Evolutionary conservation across 2,888 invertebrate species (phyloP).

Genomic region (Galerucella calmariensis): DNA sequence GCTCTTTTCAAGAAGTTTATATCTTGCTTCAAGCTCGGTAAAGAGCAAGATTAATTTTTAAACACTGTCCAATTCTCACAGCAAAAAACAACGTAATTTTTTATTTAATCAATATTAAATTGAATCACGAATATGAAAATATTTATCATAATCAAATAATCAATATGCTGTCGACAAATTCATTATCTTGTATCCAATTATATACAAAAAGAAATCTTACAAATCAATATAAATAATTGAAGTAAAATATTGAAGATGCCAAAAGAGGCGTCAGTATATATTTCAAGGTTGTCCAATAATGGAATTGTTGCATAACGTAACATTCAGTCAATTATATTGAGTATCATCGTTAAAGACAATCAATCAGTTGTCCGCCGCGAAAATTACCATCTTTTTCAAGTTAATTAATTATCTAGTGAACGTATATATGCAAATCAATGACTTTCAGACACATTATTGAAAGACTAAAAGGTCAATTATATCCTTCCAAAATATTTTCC

Average conservation of each 20-base stretch:
- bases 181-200: constrained; percentile 1
- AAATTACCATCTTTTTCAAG: constrained; percentile 44
- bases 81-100: not conserved
- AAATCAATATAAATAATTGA: constrained; percentile 8
- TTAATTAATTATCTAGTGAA: constrained; percentile 30
- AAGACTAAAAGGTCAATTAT: not conserved
- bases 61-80: not conserved
- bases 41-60: no score
- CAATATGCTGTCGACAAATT: constrained; percentile 1
- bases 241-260: not conserved
- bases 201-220: not conserved
- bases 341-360: constrained; percentile 43
- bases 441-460: no score
- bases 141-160: not conserved
- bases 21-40: no score
- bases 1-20: no score
- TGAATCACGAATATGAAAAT: not conserved
- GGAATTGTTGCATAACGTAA: constrained; percentile 37
- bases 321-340: constrained; percentile 37
- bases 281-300: constrained; percentile 37
- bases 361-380: constrained; percentile 45
- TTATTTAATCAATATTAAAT: not conserved
- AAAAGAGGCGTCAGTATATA: constrained; percentile 1
- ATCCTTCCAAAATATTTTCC: no score
- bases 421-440: constrained; percentile 14